Conservation (phyloP, 2,797 vertebrate genomes). For the Gymnodraco acuticeps region DNA sequence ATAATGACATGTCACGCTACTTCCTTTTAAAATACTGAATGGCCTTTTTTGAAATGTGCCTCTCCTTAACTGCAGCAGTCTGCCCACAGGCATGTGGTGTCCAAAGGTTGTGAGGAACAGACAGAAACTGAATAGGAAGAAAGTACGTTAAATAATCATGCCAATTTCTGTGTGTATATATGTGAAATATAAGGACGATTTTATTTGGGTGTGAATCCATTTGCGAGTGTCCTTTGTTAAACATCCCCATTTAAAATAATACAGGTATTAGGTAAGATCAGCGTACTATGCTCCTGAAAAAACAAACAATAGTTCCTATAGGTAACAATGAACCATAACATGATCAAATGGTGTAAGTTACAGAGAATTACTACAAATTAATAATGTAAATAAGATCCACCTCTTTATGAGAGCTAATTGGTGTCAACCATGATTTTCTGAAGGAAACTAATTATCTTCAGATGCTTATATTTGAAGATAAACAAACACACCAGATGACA, state of each 20-base stretch:
- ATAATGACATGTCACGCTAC: conserved; percentile 66
- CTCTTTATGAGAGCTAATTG: conserved; percentile 13
- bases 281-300: neutral
- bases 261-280: neutral
- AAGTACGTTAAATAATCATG: conserved; percentile 36
- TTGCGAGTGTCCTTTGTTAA: conserved; percentile 29
- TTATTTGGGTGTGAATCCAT: conserved; percentile 22
- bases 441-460: neutral
- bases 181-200: conserved; percentile 44
- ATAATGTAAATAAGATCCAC: conserved; percentile 29
- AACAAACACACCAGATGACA: neutral
- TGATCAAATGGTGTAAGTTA: conserved; percentile 14
- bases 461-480: conserved; percentile 1
- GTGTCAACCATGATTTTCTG: conserved; percentile 9
- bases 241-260: conserved; percentile 25
- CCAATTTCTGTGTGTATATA: conserved; percentile 39
- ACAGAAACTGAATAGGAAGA: conserved; percentile 53
- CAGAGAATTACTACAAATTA: conserved; percentile 8
- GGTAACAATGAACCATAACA: conserved; percentile 1
- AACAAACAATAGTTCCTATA: neutral
- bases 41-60: conserved; percentile 86
- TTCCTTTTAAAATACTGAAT: conserved; percentile 80
- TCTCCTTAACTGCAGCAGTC: conserved; percentile 81
- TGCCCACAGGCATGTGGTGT: conserved; percentile 61
- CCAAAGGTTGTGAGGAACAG: conserved; percentile 52